These are phyloP conservation scores for Rhynchotus rufescens DNA, from an alignment of 2,797 vertebrate genomes.

Conservation along the genomic window DNA sequence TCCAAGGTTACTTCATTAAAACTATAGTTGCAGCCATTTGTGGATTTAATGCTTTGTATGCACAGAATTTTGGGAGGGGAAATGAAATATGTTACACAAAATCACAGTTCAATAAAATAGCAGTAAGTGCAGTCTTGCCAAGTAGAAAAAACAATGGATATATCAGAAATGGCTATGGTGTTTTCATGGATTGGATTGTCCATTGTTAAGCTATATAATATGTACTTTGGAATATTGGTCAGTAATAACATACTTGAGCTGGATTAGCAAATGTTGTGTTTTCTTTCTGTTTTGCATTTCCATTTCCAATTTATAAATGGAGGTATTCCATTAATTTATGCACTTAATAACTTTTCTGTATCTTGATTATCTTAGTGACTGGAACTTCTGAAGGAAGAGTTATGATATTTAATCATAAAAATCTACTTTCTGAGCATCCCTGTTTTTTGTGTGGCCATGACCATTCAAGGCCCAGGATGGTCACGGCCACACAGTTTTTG, in stretches of 20 bases:
- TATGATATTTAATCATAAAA: neutral
- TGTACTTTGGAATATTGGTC: neutral
- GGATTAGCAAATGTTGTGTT: neutral
- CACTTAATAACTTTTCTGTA: neutral
- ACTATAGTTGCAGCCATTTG: conserved; percentile 8
- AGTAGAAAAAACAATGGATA: neutral
- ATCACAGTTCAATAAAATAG: neutral
- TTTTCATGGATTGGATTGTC: conserved; percentile 9
- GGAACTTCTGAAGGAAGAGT: neutral
- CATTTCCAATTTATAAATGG: neutral
- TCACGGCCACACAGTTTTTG: neutral
- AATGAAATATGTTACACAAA: conserved; percentile 1
- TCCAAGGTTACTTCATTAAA: neutral
- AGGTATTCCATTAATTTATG: neutral
- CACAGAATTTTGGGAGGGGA: neutral
- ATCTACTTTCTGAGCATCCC: neutral
- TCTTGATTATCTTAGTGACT: neutral
- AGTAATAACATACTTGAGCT: neutral
- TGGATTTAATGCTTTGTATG: neutral
- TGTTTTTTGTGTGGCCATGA: neutral
- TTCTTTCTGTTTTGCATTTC: neutral
- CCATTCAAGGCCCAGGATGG: neutral
- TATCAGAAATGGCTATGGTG: conserved; percentile 31
- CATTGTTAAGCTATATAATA: conserved; percentile 24
- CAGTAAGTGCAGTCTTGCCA: neutral